phyloP scores from a whole-genome alignment of 2,797 vertebrate species.

The Valencia hispanica region DNA sequence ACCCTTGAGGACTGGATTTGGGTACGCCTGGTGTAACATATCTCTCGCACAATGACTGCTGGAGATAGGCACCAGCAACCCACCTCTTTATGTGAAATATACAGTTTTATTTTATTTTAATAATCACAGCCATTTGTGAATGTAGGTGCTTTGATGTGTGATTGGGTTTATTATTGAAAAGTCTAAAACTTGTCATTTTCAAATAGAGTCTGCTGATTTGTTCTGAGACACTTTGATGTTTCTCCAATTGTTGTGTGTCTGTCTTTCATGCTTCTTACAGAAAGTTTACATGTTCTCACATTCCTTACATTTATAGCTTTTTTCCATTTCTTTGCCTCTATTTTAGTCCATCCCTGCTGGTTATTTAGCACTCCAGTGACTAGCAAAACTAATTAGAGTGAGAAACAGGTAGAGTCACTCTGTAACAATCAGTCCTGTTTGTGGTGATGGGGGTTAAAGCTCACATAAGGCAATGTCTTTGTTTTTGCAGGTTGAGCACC shows the following conservation, averaged over 20 bases:
- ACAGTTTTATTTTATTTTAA: neutral
- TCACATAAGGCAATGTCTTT: slow-evolving; percentile 83
- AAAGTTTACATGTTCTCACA: slow-evolving; percentile 1
- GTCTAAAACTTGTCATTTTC: slow-evolving; percentile 23
- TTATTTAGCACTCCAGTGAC: slow-evolving; percentile 84
- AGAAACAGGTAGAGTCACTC: slow-evolving; percentile 87
- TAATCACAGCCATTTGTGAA: neutral
- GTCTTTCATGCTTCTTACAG: neutral
- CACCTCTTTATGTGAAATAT: neutral
- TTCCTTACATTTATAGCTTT: slow-evolving; percentile 8
- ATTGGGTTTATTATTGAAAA: neutral
- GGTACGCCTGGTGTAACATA: neutral
- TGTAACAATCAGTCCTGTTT: slow-evolving; percentile 88
- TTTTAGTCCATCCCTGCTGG: slow-evolving; percentile 60
- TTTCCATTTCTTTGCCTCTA: slow-evolving; percentile 45
- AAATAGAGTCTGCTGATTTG: slow-evolving; percentile 40
- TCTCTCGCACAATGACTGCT: neutral
- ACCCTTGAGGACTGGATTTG: too few species aligned
- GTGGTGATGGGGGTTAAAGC: slow-evolving; percentile 79
- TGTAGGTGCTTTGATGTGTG: neutral
- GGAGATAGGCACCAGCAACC: neutral
- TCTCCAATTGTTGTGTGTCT: neutral
- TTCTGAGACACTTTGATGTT: neutral
- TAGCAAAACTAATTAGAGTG: slow-evolving; percentile 84
- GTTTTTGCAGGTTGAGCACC: slow-evolving; percentile 87